phyloP scores from a whole-genome alignment of 1,140 invertebrate species.

The Apis cerana region DNA sequence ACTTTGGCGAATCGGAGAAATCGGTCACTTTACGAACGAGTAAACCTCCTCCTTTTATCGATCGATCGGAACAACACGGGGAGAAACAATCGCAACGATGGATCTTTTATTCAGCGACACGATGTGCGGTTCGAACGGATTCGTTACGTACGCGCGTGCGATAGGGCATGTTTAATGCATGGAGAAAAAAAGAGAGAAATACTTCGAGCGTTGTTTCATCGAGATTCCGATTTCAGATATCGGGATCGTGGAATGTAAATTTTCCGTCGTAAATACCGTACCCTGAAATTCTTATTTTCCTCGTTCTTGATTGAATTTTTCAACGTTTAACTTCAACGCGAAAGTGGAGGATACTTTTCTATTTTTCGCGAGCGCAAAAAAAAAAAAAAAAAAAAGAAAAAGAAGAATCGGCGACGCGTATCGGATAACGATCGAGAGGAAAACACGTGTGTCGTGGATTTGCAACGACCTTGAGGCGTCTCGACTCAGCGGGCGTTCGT shows the following conservation, averaged over 20 bases:
- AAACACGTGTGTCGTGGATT: conserved; percentile 23
- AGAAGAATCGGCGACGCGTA: background rate
- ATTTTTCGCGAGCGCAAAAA: too few species aligned
- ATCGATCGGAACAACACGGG: background rate
- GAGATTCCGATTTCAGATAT: conserved; percentile 7
- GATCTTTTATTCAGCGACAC: conserved; percentile 48
- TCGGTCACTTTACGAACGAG: background rate
- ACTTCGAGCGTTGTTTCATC: background rate
- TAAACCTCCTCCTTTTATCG: background rate
- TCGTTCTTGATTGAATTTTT: too few species aligned
- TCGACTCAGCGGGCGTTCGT: conserved; percentile 4
- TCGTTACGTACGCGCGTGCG: conserved; percentile 36
- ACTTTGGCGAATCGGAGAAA: conserved; percentile 40
- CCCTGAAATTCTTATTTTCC: too few species aligned
- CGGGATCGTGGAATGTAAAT: background rate
- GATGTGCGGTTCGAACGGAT: conserved; percentile 9
- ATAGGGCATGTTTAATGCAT: conserved; percentile 33
- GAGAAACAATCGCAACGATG: conserved; percentile 3
- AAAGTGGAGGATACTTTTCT: too few species aligned
- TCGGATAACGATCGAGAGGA: background rate
- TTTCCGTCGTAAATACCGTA: too few species aligned
- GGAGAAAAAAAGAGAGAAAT: background rate
- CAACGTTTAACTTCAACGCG: too few species aligned
- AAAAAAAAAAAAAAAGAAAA: too few species aligned
- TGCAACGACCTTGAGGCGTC: conserved; percentile 42